Evolutionary conservation across 2,797 vertebrate species (phyloP).

Genomic region (Psittacula derbiana): DNA sequence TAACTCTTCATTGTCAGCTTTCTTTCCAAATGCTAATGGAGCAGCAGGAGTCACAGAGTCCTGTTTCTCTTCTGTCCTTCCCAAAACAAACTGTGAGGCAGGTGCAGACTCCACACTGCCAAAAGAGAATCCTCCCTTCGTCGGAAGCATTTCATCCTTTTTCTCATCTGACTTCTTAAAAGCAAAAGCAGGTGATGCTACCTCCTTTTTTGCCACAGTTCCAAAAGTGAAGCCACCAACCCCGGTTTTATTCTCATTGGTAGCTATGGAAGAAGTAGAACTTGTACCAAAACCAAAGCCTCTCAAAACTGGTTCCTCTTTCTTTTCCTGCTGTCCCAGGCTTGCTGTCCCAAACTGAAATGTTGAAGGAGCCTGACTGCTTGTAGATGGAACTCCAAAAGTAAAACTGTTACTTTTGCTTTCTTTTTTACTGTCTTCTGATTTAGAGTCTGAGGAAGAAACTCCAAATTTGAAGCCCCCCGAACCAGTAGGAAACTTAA

Average conservation of each 20-base stretch:
- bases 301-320: conserved; percentile 68
- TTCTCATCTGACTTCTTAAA: conserved; percentile 87
- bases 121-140: conserved; percentile 73
- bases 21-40: conserved; percentile 83
- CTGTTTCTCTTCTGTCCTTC: conserved; percentile 79
- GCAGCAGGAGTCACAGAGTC: conserved; percentile 66
- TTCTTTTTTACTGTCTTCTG: conserved; percentile 82
- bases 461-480: conserved; percentile 86
- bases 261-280: conserved; percentile 59
- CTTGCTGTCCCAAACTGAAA: conserved; percentile 74
- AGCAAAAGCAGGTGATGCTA: conserved; percentile 72
- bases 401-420: conserved; percentile 79
- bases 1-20: conserved; percentile 76
- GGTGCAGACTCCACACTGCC: conserved; percentile 53
- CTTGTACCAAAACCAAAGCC: conserved; percentile 81
- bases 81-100: conserved; percentile 73
- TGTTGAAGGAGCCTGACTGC: conserved; percentile 52
- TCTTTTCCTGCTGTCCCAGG: conserved; percentile 79
- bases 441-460: conserved; percentile 70
- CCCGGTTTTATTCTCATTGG: conserved; percentile 76
- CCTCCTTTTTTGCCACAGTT: conserved; percentile 77
- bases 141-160: conserved; percentile 79
- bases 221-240: conserved; percentile 70
- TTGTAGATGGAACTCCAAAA: conserved; percentile 78
- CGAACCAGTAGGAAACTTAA: conserved; percentile 79